Evolutionary conservation across 2,797 vertebrate species (phyloP).

Genomic region (Oryzias sinensis): DNA sequence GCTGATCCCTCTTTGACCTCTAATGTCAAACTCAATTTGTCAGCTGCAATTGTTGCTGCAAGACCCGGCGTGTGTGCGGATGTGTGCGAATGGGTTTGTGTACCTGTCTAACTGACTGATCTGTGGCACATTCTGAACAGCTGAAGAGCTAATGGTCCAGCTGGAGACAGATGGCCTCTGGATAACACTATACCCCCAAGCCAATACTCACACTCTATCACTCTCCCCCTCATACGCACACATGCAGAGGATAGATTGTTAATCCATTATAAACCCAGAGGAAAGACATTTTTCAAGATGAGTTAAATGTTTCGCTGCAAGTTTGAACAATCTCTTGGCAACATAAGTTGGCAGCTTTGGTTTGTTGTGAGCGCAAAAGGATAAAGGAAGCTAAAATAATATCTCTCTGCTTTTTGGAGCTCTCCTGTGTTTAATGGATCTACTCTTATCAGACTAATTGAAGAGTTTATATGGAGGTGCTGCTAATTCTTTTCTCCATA

Average conservation of each 20-base stretch:
- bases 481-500: constrained; percentile 27
- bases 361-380: constrained; percentile 34
- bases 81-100: constrained; percentile 45
- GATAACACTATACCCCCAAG: constrained; percentile 78
- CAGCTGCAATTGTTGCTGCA: constrained; percentile 53
- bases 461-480: constrained; percentile 27
- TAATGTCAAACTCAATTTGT: constrained; percentile 74
- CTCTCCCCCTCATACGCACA: constrained; percentile 35
- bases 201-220: constrained; percentile 73
- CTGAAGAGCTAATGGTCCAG: constrained; percentile 82
- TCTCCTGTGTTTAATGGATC: constrained; percentile 30
- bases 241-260: constrained; percentile 54
- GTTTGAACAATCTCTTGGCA: constrained; percentile 62
- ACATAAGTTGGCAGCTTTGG: constrained; percentile 56
- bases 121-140: constrained; percentile 78
- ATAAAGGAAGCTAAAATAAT: constrained; percentile 28
- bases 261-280: constrained; percentile 67
- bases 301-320: constrained; percentile 69
- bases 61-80: constrained; percentile 35
- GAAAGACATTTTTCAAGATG: constrained; percentile 66
- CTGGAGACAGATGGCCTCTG: constrained; percentile 82
- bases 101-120: constrained; percentile 78
- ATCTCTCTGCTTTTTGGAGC: constrained; percentile 31
- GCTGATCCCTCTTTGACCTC: constrained; percentile 63
- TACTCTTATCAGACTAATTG: constrained; percentile 28